These are phyloP conservation scores for Microchrysa polita DNA, from an alignment of 2,888 invertebrate genomes.

Conservation along the genomic window DNA sequence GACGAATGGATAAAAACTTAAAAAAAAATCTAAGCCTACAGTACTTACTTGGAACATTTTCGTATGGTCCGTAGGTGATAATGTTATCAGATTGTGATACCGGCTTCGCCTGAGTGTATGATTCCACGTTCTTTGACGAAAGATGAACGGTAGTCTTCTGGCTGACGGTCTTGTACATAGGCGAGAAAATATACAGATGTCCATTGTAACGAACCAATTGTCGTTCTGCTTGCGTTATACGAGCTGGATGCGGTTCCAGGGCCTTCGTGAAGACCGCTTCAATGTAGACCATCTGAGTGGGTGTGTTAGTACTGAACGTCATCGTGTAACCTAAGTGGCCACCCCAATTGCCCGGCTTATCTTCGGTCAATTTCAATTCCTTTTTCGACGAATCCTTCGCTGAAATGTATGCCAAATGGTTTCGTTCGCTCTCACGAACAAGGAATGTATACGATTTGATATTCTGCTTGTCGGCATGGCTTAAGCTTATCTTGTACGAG, in stretches of 20 bases:
- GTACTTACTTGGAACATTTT: conserved; percentile 71
- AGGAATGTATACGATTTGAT: conserved; percentile 77
- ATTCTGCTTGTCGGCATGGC: conserved; percentile 81
- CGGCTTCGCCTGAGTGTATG: conserved; percentile 84
- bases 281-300: conserved; percentile 64
- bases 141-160: conserved; percentile 85
- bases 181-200: conserved; percentile 83
- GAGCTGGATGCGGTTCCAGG: conserved; percentile 84
- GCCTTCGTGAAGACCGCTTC: conserved; percentile 81
- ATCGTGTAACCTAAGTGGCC: conserved; percentile 66
- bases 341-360: conserved; percentile 65
- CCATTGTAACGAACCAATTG: conserved; percentile 91
- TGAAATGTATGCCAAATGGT: conserved; percentile 78
- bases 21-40: no score
- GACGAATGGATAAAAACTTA: not conserved
- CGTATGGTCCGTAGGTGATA: conserved; percentile 91
- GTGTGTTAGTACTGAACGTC: conserved; percentile 63
- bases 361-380: conserved; percentile 68
- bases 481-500: conserved; percentile 79
- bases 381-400: conserved; percentile 72
- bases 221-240: conserved; percentile 91
- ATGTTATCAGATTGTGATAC: conserved; percentile 79
- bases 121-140: conserved; percentile 82
- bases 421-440: conserved; percentile 68
- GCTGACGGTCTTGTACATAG: conserved; percentile 76